Percentiles rank a stretch among this genome's conserved stretches.
Evolutionary conservation across 1,140 invertebrate species (phyloP).

Genomic region (Drosophila varians): DNA sequence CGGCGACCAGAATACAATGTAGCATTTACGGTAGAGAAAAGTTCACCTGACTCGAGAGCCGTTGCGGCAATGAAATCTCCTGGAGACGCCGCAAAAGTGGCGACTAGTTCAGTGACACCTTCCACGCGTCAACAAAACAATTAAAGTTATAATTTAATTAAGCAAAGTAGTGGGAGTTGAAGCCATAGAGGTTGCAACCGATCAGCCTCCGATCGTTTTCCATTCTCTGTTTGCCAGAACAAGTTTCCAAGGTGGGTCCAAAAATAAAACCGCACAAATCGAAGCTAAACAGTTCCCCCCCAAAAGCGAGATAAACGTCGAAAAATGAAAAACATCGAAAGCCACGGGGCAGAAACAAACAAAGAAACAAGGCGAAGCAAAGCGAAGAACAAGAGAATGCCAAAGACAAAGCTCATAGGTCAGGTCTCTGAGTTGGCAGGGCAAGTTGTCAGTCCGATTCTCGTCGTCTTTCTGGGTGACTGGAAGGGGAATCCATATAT

Average conservation of each 20-base stretch:
- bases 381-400: constrained; percentile 17
- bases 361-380: constrained; percentile 21
- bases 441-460: constrained; percentile 47
- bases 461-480: constrained; percentile 11
- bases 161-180: constrained; percentile 14
- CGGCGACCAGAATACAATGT: neutral
- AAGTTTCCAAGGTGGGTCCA: constrained; percentile 29
- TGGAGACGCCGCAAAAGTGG: constrained; percentile 4
- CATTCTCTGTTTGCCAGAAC: constrained; percentile 38
- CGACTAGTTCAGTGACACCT: constrained; percentile 45
- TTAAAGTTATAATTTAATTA: constrained; percentile 66
- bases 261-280: constrained; percentile 42
- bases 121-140: constrained; percentile 56
- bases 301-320: constrained; percentile 33
- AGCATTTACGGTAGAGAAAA: neutral
- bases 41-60: neutral
- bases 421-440: constrained; percentile 68
- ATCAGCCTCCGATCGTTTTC: constrained; percentile 17
- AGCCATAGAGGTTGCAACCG: neutral
- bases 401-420: constrained; percentile 60
- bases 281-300: constrained; percentile 31
- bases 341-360: constrained; percentile 11
- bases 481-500: neutral
- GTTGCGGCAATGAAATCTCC: neutral
- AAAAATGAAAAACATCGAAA: constrained; percentile 31